These are phyloP conservation scores for Mustelus asterias DNA, from an alignment of 2,113 vertebrate genomes.

Conservation along the genomic window DNA sequence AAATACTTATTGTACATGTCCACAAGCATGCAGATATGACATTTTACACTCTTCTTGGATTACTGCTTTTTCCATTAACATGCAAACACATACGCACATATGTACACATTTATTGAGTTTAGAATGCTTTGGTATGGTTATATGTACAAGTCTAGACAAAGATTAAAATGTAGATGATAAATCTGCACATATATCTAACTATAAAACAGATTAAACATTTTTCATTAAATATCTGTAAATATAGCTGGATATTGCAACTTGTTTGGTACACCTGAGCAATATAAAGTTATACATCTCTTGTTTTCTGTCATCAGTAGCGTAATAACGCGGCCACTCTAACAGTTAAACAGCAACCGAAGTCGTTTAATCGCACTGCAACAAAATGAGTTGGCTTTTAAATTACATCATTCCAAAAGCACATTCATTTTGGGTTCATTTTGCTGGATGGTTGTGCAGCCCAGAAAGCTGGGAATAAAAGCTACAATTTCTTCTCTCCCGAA, in stretches of 20 bases:
- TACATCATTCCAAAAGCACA: neutral
- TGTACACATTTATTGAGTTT: neutral
- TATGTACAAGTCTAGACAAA: neutral
- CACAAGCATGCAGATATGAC: neutral
- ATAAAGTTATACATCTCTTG: neutral
- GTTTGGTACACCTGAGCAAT: neutral
- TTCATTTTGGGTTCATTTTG: neutral
- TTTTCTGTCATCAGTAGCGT: neutral
- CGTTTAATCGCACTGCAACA: slow-evolving; percentile 3
- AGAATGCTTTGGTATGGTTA: neutral
- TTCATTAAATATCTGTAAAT: neutral
- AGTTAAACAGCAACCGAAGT: neutral
- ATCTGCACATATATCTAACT: neutral
- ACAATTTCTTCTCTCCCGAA: neutral
- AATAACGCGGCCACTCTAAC: neutral
- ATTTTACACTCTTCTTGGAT: neutral
- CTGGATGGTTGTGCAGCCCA: neutral
- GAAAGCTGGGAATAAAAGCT: neutral
- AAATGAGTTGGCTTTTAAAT: neutral
- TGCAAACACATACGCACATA: neutral
- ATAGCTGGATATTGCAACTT: neutral
- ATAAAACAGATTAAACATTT: neutral
- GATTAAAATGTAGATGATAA: neutral
- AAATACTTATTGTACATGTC: neutral
- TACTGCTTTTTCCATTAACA: neutral